Percentiles rank a stretch among this genome's conserved stretches.
Conservation (phyloP, 2,797 vertebrate species). For the Halcyon badia region DNA sequence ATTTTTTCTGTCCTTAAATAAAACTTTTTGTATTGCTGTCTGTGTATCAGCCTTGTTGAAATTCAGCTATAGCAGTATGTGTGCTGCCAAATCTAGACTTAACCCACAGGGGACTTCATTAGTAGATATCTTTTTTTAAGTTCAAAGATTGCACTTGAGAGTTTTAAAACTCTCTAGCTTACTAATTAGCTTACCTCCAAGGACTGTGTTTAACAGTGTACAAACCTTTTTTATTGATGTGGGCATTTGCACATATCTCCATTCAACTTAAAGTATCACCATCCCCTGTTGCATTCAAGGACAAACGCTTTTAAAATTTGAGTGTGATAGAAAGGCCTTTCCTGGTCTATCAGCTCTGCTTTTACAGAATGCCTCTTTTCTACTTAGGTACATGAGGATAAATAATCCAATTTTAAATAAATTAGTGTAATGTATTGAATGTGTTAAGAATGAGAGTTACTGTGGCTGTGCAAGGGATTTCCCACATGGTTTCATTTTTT, state of each 20-base stretch:
- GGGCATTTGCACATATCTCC: conserved; percentile 60
- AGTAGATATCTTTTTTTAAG: conserved; percentile 80
- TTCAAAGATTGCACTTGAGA: conserved; percentile 83
- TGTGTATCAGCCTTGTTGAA: conserved; percentile 63
- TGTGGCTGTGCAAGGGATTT: not conserved
- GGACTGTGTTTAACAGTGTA: conserved; percentile 77
- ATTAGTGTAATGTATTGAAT: not conserved
- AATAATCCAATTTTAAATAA: conserved; percentile 34
- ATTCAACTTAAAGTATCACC: conserved; percentile 61
- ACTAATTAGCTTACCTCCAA: conserved; percentile 83
- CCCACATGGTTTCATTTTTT: not conserved
- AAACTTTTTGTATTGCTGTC: conserved; percentile 15
- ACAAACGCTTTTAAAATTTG: conserved; percentile 61
- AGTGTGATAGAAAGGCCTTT: not conserved
- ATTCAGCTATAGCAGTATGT: conserved; percentile 64
- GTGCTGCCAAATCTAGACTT: conserved; percentile 62
- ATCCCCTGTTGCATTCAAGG: conserved; percentile 68
- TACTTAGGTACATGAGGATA: not conserved
- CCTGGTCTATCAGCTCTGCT: not conserved
- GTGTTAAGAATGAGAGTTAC: not conserved
- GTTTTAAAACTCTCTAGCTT: conserved; percentile 81
- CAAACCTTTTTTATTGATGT: conserved; percentile 81
- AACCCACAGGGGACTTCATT: conserved; percentile 82
- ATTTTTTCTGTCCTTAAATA: not conserved
- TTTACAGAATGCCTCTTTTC: not conserved